Conservation (phyloP, 1,140 invertebrate genomes). For the Watersipora subatra region DNA sequence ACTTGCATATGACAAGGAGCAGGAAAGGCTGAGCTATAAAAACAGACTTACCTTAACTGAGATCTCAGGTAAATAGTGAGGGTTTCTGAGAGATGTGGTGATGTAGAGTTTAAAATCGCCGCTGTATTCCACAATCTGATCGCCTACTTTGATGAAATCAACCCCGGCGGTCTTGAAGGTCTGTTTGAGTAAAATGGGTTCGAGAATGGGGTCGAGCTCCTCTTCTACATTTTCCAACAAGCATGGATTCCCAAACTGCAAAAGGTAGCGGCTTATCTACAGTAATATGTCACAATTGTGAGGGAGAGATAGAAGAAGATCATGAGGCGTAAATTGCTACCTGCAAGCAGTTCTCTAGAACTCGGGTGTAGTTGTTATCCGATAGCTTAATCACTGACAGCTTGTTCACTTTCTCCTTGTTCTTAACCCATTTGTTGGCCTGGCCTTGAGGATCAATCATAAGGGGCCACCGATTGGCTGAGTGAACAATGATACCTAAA, state of each 20-base stretch:
- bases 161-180: conserved; percentile 34
- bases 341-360: conserved; percentile 40
- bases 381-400: conserved; percentile 35
- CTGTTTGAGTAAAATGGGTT: conserved; percentile 35
- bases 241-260: conserved; percentile 39
- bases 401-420: conserved; percentile 39
- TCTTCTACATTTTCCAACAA: conserved; percentile 40
- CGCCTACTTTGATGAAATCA: conserved; percentile 37
- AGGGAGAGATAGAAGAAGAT: too few species aligned
- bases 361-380: conserved; percentile 29
- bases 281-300: too few species aligned
- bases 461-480: conserved; percentile 37
- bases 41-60: conserved; percentile 33
- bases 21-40: background rate
- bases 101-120: conserved; percentile 40
- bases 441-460: conserved; percentile 42
- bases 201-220: conserved; percentile 36
- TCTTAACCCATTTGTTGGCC: conserved; percentile 42
- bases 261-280: too few species aligned
- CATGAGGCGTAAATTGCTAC: too few species aligned
- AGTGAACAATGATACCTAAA: conserved; percentile 32
- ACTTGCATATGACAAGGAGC: background rate
- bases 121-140: conserved; percentile 37
- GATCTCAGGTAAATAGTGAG: conserved; percentile 40
- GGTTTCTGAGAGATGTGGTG: conserved; percentile 38